A percentile compares a stretch with the other conserved stretches of the same genome.
phyloP scores from a whole-genome alignment of 2,797 vertebrate genomes.

The Gymnodraco acuticeps region DNA sequence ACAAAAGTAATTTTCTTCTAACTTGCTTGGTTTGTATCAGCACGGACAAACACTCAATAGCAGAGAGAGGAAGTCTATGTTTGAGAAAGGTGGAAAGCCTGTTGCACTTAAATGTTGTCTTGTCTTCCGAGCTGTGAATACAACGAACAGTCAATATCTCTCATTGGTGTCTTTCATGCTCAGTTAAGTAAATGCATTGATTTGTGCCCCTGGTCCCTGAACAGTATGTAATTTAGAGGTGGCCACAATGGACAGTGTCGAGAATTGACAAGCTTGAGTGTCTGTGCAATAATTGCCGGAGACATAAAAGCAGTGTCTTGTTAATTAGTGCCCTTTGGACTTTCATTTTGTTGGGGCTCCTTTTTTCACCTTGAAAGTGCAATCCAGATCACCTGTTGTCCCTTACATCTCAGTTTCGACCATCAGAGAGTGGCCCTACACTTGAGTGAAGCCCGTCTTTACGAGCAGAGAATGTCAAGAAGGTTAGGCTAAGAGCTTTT shows the following conservation, averaged over 20 bases:
- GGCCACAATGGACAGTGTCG: constrained; percentile 85
- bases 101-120: constrained; percentile 73
- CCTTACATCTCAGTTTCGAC: constrained; percentile 55
- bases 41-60: constrained; percentile 70
- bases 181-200: constrained; percentile 92
- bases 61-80: constrained; percentile 68
- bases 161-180: constrained; percentile 87
- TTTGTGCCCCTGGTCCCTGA: constrained; percentile 82
- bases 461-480: constrained; percentile 72
- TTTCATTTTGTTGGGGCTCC: constrained; percentile 71
- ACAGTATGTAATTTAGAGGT: constrained; percentile 83
- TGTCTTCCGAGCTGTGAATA: constrained; percentile 79
- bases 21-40: constrained; percentile 55
- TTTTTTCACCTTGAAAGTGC: constrained; percentile 71
- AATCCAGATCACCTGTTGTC: constrained; percentile 67
- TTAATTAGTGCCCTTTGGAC: constrained; percentile 77
- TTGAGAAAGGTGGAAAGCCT: constrained; percentile 70
- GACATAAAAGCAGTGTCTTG: constrained; percentile 72
- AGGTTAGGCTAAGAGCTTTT: constrained; percentile 79
- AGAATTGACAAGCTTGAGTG: constrained; percentile 87
- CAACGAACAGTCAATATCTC: constrained; percentile 78
- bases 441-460: constrained; percentile 76
- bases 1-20: constrained; percentile 54
- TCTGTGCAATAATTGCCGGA: constrained; percentile 83
- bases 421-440: constrained; percentile 58